Evolutionary conservation across 1,140 invertebrate species (phyloP), one percentile per base, ranked within the genome.

Genomic region (Stratiolaelaps scimitus): DNA sequence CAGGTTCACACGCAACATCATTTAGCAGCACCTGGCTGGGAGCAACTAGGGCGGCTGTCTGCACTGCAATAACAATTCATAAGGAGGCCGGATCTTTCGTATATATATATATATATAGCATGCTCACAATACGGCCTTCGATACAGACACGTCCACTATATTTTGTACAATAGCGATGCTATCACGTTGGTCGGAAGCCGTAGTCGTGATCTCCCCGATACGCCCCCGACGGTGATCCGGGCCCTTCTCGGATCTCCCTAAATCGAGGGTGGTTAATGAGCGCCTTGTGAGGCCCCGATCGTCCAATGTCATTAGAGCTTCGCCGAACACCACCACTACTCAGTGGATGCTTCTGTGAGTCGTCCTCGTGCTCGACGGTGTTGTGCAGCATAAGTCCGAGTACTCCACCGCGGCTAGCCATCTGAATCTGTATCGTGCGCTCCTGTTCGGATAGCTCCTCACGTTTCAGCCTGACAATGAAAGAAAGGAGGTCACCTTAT

Each of bases 381-480:
- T 91, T 92, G 74, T 97, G 92, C 15, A 97, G 75, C 85, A 97
- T 88, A 0, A 97, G 77, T 0, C 88, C 88, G 1, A 97, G 77
- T 0, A 95, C 87, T 19, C 92, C 92, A 53, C 89, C 89, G 60
- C 92, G 72, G 47, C 85, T 89, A 0, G 88, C 83, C 83, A 96
- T 89, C 66, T 85, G 83, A 4, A 85, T 81, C 1, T 89, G 76
- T n/a, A 94, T 85, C 29, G 67, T 72, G 20, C 67, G 78, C 78
- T 97, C 92, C 73, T 94, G 88, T 72, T 97, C 92, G 60, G 94
- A 81, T n/a, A 97, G 77, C 71, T 97, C 92, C 72, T 97, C 93
- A 69, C 96, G 80, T 74, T 89, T 89, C 43, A 96, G 77, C 88
- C 90, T 94, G 78, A 94, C n/a, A 84, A 0, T 76, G 75, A 68